Evolutionary conservation across 2,797 vertebrate species (phyloP).

Genomic region (Oophaga sylvatica): DNA sequence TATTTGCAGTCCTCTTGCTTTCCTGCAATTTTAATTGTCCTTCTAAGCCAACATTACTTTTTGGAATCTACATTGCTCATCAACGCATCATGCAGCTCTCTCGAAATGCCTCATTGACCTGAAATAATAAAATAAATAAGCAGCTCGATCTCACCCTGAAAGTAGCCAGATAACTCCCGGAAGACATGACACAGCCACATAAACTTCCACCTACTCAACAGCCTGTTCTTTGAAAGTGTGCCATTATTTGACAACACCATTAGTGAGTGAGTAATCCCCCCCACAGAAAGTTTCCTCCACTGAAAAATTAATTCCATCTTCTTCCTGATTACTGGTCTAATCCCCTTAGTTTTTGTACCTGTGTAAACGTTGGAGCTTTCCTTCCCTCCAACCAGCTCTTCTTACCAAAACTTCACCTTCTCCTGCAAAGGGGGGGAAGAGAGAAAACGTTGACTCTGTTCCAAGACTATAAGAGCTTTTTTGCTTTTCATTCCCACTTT

Average conservation of each 20-base stretch:
- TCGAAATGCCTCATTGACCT: not conserved
- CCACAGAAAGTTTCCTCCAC: not conserved
- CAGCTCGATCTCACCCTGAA: not conserved
- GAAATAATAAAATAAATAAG: not conserved
- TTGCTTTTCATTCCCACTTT: constrained; percentile 26
- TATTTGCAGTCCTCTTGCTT: not conserved
- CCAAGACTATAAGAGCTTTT: constrained; percentile 25
- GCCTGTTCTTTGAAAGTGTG: not conserved
- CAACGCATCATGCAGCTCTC: not conserved
- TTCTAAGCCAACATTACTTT: not conserved
- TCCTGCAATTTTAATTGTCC: not conserved
- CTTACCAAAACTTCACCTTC: constrained; percentile 14
- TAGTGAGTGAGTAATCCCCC: not conserved
- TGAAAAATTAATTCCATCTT: not conserved
- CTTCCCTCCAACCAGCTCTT: not conserved
- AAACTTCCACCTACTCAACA: constrained; percentile 18
- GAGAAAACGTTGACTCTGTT: constrained; percentile 15
- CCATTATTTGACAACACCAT: constrained; percentile 12
- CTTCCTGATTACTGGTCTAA: not conserved
- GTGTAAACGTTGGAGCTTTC: not conserved
- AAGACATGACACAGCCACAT: not conserved
- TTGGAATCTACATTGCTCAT: not conserved
- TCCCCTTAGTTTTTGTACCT: not conserved
- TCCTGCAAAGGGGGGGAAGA: not conserved
- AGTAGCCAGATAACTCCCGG: not conserved